These are phyloP conservation scores for Barbus barbus DNA, from an alignment of 2,113 vertebrate species.

Conservation along the genomic window DNA sequence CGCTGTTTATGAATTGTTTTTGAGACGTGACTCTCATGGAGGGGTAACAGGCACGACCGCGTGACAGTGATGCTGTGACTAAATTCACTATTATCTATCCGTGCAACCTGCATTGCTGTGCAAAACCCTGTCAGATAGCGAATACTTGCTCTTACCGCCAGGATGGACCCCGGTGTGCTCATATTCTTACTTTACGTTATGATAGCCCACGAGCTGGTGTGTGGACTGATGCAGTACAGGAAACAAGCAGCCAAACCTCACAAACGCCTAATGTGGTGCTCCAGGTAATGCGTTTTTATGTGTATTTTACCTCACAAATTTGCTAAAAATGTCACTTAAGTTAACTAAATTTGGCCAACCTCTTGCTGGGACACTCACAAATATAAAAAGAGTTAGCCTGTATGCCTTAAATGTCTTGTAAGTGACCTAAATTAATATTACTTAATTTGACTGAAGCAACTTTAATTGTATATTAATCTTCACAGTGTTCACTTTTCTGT, in stretches of 20 bases:
- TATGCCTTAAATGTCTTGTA: neutral
- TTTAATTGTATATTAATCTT: neutral
- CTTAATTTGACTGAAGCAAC: neutral
- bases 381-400: neutral
- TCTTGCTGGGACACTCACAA: neutral
- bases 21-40: neutral
- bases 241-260: slow-evolving; percentile 80
- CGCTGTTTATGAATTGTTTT: neutral
- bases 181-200: slow-evolving; percentile 88
- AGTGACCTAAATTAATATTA: neutral
- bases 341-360: neutral
- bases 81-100: neutral
- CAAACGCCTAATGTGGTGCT: slow-evolving; percentile 74
- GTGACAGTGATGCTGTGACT: neutral
- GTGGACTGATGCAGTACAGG: slow-evolving; percentile 86
- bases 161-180: slow-evolving; percentile 86
- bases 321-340: neutral
- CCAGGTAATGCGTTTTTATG: slow-evolving; percentile 72
- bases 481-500: neutral
- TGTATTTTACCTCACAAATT: neutral
- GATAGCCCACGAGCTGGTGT: slow-evolving; percentile 87
- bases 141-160: neutral
- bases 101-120: neutral
- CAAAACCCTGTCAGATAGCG: neutral
- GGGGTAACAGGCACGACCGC: neutral